Percentiles rank a stretch among this genome's conserved stretches.
These are phyloP conservation scores for Rapana venosa DNA, from an alignment of 2,888 invertebrate genomes.

Conservation along the genomic window DNA sequence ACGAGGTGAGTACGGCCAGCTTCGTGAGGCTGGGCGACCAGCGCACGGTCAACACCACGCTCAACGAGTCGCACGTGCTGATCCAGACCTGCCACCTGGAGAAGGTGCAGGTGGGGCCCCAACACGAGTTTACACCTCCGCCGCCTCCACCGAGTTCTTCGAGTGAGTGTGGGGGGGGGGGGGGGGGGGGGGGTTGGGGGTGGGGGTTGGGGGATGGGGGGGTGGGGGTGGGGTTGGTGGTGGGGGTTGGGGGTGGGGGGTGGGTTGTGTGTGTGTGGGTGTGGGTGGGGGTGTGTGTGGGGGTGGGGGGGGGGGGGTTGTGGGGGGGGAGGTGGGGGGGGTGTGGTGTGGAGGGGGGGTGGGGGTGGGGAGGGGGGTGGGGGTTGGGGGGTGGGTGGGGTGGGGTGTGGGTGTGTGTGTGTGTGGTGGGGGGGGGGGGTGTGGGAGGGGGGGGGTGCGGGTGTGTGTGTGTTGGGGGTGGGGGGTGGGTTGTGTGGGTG, in stretches of 20 bases:
- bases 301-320: background rate
- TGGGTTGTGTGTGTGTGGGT: background rate
- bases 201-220: background rate
- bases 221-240: background rate
- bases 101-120: background rate
- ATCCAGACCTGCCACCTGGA: conserved; percentile 15
- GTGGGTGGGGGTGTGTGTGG: background rate
- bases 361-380: background rate
- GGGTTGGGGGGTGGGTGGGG: background rate
- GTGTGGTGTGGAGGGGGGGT: background rate
- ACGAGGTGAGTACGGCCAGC: conserved; percentile 17
- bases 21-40: background rate
- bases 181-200: too few species aligned
- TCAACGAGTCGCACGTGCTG: conserved; percentile 32
- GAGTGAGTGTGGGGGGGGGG: conserved; percentile 56
- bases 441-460: too few species aligned
- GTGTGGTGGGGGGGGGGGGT: too few species aligned
- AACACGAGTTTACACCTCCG: conserved; percentile 46
- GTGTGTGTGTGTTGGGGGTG: too few species aligned
- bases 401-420: background rate
- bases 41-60: conserved; percentile 25
- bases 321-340: background rate
- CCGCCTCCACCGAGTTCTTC: conserved; percentile 69
- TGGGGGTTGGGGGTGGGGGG: background rate
- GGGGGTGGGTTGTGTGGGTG: too few species aligned